Percentiles rank a stretch among this genome's conserved stretches.
These are phyloP conservation scores for Piliocolobus tephrosceles DNA, from an alignment of 2,113 vertebrate genomes.

Conservation along the genomic window DNA sequence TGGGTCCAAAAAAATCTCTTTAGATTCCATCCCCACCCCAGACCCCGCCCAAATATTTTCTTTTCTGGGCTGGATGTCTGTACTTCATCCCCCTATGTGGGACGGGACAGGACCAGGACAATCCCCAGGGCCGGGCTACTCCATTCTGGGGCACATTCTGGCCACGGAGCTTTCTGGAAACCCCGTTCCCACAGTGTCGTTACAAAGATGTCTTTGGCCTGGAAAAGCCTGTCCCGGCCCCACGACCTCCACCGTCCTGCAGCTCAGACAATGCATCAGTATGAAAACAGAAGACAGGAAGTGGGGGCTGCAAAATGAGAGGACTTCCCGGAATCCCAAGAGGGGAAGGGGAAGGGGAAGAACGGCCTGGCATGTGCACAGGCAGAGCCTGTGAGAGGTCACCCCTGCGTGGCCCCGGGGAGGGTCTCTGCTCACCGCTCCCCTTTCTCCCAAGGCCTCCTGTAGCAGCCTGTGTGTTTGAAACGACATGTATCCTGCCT, in stretches of 20 bases:
- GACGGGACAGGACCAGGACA: not conserved
- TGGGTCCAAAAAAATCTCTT: not conserved
- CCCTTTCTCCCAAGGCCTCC: not conserved
- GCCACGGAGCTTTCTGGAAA: conserved; percentile 19
- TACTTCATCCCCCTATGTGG: not conserved
- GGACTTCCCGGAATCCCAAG: conserved; percentile 18
- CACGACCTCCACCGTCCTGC: not conserved
- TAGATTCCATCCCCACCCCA: not conserved
- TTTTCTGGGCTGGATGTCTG: not conserved
- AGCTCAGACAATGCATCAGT: not conserved
- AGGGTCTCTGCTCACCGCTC: not conserved
- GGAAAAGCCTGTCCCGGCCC: not conserved
- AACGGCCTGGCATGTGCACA: not conserved
- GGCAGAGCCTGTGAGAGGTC: not conserved
- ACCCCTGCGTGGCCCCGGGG: no score
- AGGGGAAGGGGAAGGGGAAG: not conserved
- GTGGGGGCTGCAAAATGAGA: not conserved
- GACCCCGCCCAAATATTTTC: fast-evolving
- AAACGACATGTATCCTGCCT: not conserved
- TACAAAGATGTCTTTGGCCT: conserved; percentile 1
- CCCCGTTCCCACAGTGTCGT: not conserved
- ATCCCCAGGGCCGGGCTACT: not conserved
- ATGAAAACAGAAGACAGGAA: conserved; percentile 47
- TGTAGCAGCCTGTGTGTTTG: not conserved
- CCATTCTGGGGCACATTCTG: not conserved